Evolutionary conservation across 1,140 invertebrate species (phyloP).

Genomic region (Proales similis): DNA sequence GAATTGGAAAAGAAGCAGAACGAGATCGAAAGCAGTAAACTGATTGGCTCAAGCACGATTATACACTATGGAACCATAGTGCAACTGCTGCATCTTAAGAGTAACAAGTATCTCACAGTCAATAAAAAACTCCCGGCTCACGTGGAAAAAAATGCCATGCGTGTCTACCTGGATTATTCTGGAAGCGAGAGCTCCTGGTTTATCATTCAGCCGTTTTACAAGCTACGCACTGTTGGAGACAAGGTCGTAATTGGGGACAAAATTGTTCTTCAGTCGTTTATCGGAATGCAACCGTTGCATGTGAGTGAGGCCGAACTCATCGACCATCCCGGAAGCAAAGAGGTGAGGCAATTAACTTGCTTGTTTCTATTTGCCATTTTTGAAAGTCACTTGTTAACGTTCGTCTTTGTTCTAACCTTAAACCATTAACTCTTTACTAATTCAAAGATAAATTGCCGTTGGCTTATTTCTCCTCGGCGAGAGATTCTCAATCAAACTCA

Average conservation of each 20-base stretch:
- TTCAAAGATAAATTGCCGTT: constrained; percentile 36
- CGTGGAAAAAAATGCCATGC: constrained; percentile 96
- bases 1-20: constrained; percentile 97
- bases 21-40: constrained; percentile 87
- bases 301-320: constrained; percentile 82
- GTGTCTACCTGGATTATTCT: constrained; percentile 87
- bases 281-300: constrained; percentile 88
- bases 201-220: constrained; percentile 95
- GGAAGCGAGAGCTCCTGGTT: constrained; percentile 99
- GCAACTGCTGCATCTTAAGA: constrained; percentile 89
- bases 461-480: constrained; percentile 35
- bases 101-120: constrained; percentile 96
- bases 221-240: constrained; percentile 83
- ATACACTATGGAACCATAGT: constrained; percentile 73
- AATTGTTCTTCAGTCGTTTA: constrained; percentile 90
- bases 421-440: no score
- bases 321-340: constrained; percentile 90
- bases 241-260: constrained; percentile 88
- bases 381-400: no score
- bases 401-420: no score
- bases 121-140: constrained; percentile 92
- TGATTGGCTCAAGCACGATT: constrained; percentile 66
- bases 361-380: no score
- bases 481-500: no score
- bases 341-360: constrained; percentile 61